Conservation (phyloP, 2,797 vertebrate genomes). For the Ibycter americanus region DNA sequence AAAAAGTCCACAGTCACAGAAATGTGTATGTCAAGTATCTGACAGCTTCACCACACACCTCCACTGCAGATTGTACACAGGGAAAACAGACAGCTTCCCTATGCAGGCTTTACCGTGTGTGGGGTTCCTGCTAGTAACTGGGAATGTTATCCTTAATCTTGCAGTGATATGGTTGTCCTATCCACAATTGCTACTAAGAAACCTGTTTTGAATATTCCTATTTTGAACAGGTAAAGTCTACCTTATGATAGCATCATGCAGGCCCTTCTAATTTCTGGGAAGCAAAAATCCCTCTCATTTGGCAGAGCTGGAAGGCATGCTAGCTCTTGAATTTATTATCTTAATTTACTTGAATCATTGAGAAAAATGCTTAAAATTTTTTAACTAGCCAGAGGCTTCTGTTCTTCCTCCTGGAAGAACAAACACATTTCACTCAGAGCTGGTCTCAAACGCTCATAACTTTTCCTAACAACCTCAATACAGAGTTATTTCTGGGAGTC, state of each 20-base stretch:
- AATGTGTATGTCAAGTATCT: neutral
- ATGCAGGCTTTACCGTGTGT: neutral
- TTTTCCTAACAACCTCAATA: conserved; percentile 33
- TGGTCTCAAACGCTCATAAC: conserved; percentile 26
- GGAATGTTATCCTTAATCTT: neutral
- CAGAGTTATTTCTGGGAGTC: conserved; percentile 61
- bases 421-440: neutral
- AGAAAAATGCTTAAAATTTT: neutral
- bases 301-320: neutral
- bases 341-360: neutral
- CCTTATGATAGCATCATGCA: rapidly evolving
- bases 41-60: neutral
- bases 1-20: neutral
- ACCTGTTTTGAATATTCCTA: neutral
- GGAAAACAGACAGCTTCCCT: neutral
- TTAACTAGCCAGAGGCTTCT: neutral
- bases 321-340: neutral
- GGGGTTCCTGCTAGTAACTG: neutral
- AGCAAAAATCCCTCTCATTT: neutral
- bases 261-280: neutral
- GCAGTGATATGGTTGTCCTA: neutral
- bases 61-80: neutral
- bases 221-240: neutral
- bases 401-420: conserved; percentile 11
- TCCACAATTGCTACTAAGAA: neutral